phyloP scores from a whole-genome alignment of 1,140 invertebrate species.

The Panagrolaimus sp. region DNA sequence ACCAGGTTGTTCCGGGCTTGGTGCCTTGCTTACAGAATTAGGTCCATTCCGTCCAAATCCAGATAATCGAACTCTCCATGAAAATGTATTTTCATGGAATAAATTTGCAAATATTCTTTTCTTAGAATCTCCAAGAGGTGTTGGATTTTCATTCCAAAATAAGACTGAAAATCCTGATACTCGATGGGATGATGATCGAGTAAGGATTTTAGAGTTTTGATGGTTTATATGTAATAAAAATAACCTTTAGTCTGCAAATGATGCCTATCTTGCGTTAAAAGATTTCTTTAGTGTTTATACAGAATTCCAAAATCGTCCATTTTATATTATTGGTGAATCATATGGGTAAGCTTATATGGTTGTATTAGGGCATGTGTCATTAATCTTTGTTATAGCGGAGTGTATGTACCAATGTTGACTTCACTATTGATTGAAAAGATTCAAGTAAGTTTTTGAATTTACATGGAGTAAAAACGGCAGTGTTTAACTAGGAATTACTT shows the following conservation, averaged over 20 bases:
- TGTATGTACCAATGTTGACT: constrained; percentile 61
- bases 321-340: constrained; percentile 61
- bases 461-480: too few relatives aligned
- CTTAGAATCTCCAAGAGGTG: constrained; percentile 38
- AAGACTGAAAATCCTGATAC: not conserved
- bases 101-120: constrained; percentile 49
- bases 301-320: constrained; percentile 59
- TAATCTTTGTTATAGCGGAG: too few relatives aligned
- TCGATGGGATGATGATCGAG: not conserved
- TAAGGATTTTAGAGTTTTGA: not conserved
- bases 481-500: too few relatives aligned
- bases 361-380: too few relatives aligned
- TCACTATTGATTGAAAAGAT: constrained; percentile 40
- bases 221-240: not conserved
- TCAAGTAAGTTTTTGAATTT: constrained; percentile 18
- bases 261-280: constrained; percentile 61
- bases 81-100: constrained; percentile 63
- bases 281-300: constrained; percentile 63
- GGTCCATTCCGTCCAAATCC: constrained; percentile 61
- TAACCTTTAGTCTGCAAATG: constrained; percentile 55
- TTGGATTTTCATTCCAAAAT: constrained; percentile 32
- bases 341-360: too few relatives aligned
- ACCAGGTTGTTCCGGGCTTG: constrained; percentile 62
- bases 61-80: constrained; percentile 56
- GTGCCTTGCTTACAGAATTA: constrained; percentile 62